Percentiles rank a stretch among this genome's conserved stretches.
These are phyloP conservation scores for Apocheima hispidaria DNA, from an alignment of 2,888 invertebrate genomes.

Conservation along the genomic window DNA sequence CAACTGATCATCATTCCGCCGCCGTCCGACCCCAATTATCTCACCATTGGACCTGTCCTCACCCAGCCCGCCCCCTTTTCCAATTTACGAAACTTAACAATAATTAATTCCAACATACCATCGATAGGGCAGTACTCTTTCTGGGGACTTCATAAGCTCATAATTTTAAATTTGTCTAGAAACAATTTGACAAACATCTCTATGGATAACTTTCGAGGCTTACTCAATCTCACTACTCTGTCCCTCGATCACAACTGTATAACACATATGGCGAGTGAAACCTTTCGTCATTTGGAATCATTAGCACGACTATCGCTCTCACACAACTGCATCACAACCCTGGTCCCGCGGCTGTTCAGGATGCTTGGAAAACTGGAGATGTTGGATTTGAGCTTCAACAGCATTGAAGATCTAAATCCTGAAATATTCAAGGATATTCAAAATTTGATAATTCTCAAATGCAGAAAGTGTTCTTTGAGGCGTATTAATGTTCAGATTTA, in stretches of 20 bases:
- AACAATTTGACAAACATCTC: conserved; percentile 90
- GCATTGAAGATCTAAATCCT: conserved; percentile 90
- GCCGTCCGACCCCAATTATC: conserved; percentile 84
- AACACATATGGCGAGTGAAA: conserved; percentile 90
- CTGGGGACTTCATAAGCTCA: conserved; percentile 90
- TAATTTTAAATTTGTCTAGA: conserved; percentile 88
- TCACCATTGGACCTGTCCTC: conserved; percentile 91
- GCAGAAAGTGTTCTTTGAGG: conserved; percentile 90
- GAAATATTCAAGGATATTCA: conserved; percentile 92
- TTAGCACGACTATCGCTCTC: conserved; percentile 88
- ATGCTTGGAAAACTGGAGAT: conserved; percentile 90
- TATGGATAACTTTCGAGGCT: conserved; percentile 91
- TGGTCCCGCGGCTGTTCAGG: conserved; percentile 91
- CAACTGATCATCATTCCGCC: conserved; percentile 90
- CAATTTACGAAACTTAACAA: conserved; percentile 89
- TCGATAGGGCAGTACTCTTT: conserved; percentile 93
- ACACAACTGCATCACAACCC: conserved; percentile 88
- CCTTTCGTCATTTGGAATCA: conserved; percentile 90
- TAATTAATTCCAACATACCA: conserved; percentile 90
- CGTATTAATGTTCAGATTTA: conserved; percentile 93
- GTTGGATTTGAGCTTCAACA: conserved; percentile 92
- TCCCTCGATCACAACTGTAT: conserved; percentile 91
- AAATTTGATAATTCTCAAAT: conserved; percentile 89
- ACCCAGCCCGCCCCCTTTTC: conserved; percentile 80
- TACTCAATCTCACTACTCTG: conserved; percentile 90